Evolutionary conservation across 2,113 vertebrate genomes (phyloP).

Genomic region (Bufo bufo): DNA sequence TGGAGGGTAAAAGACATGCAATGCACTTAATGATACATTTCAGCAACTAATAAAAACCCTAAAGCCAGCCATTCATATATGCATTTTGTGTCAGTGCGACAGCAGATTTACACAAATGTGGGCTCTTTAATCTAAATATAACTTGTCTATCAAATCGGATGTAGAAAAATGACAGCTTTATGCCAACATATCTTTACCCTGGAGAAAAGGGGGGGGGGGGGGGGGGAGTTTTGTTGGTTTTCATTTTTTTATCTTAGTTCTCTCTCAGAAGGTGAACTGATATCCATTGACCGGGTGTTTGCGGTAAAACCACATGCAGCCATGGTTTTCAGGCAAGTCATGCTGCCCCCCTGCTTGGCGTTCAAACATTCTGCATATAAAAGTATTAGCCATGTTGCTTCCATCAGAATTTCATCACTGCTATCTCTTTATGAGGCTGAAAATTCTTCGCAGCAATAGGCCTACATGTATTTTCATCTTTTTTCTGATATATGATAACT

Average conservation of each 20-base stretch:
- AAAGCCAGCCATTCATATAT: slow-evolving; percentile 42
- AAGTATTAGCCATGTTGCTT: too few species aligned
- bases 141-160: slow-evolving; percentile 27
- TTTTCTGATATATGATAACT: too few species aligned
- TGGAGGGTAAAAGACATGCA: slow-evolving; percentile 34
- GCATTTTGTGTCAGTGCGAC: slow-evolving; percentile 7
- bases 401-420: too few species aligned
- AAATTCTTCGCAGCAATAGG: too few species aligned
- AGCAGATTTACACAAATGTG: slow-evolving; percentile 21
- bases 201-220: background rate
- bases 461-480: too few species aligned
- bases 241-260: background rate
- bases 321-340: too few species aligned
- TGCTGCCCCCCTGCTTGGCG: too few species aligned
- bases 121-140: slow-evolving; percentile 17
- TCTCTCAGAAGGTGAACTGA: too few species aligned
- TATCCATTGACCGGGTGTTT: too few species aligned
- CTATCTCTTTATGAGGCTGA: too few species aligned
- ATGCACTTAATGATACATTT: slow-evolving; percentile 53
- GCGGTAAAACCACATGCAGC: too few species aligned
- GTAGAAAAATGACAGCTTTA: slow-evolving; percentile 20
- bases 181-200: background rate
- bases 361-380: too few species aligned
- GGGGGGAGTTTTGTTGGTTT: background rate
- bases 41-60: slow-evolving; percentile 43